Percentiles rank a stretch among this genome's conserved stretches.
phyloP scores from a whole-genome alignment of 2,888 invertebrate species.

The Lasioglossum zephyrum region DNA sequence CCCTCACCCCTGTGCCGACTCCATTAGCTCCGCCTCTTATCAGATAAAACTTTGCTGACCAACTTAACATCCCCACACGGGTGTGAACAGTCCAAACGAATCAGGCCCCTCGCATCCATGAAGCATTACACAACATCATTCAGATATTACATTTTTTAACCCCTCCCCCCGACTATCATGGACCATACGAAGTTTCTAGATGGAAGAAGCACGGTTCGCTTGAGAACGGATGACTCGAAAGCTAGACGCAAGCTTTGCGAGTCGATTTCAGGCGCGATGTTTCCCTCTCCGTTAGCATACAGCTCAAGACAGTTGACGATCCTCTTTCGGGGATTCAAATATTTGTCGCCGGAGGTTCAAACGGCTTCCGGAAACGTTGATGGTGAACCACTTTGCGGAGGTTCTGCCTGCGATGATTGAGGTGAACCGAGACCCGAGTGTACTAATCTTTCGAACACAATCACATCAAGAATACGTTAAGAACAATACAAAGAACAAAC shows the following conservation, averaged over 20 bases:
- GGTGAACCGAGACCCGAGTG: neutral
- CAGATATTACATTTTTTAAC: neutral
- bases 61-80: neutral
- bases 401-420: neutral
- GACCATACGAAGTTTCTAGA: neutral
- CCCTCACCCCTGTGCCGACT: neutral
- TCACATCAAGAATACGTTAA: neutral
- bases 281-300: constrained; percentile 2
- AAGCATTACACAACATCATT: neutral
- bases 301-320: constrained; percentile 1
- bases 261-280: neutral
- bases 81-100: neutral
- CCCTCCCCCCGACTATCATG: neutral
- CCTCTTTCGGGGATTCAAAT: neutral
- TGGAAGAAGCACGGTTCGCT: neutral
- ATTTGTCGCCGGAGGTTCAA: neutral
- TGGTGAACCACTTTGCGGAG: neutral
- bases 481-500: neutral
- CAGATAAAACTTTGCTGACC: neutral
- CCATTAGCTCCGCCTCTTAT: neutral
- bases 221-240: constrained; percentile 11
- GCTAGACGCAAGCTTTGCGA: constrained; percentile 16
- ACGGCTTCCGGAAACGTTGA: neutral
- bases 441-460: neutral
- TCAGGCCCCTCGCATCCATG: neutral